phyloP scores from a whole-genome alignment of 2,797 vertebrate genomes.

The Argentina silus region DNA sequence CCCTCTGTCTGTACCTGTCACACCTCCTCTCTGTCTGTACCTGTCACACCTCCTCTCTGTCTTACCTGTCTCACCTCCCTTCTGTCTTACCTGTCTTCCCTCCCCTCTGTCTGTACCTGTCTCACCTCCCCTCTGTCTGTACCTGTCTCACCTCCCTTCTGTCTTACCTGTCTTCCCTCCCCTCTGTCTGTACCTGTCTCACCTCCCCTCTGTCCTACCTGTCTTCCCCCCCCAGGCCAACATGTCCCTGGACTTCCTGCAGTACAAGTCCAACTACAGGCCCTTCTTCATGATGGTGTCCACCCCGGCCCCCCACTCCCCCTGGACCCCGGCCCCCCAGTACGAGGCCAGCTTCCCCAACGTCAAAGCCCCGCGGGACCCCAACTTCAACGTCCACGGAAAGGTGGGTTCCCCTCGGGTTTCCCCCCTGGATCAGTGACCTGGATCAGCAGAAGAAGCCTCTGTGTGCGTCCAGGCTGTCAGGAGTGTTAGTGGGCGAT shows the following conservation, averaged over 20 bases:
- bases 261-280: slow-evolving; percentile 87
- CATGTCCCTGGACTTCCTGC: slow-evolving; percentile 91
- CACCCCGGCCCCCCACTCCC: slow-evolving; percentile 93
- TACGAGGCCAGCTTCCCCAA: slow-evolving; percentile 84
- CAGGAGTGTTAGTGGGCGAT: no score
- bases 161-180: background rate
- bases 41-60: background rate
- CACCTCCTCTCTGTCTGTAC: no score
- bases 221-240: slow-evolving; percentile 81
- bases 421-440: no score
- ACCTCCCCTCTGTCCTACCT: background rate
- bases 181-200: background rate
- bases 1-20: no score
- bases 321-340: slow-evolving; percentile 95
- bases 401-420: slow-evolving; percentile 75
- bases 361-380: slow-evolving; percentile 88
- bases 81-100: background rate
- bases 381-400: slow-evolving; percentile 93
- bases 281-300: slow-evolving; percentile 99
- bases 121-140: background rate
- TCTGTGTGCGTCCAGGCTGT: no score
- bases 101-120: background rate
- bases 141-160: background rate
- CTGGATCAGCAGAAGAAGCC: no score
- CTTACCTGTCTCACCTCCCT: background rate